Evolutionary conservation across 37 sponge, comb jelly and placozoan genomes (phyloP), one percentile per base, ranked within the genome.

Genomic region (Dysidea cf. avara): DNA sequence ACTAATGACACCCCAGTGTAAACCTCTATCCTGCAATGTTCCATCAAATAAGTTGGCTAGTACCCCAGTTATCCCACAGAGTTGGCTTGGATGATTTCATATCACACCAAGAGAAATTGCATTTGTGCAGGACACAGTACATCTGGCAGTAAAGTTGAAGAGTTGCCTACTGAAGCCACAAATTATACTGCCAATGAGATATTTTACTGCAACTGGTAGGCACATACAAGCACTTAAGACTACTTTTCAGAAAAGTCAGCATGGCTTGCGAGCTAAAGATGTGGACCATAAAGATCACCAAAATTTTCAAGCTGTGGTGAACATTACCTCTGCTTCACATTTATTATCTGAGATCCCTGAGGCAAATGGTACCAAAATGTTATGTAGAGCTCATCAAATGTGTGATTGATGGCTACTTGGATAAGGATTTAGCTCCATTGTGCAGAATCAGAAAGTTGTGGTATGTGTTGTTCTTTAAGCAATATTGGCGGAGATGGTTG

Each of bases 71-170:
- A 39, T 43, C n/a, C 33, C 52, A 39, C 25, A 59, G 21, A 40
- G 66, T 34, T 25, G 31, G 39, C 34, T 21, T 35, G 46, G 67
- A 56, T 76, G 46, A 18, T 24, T 21, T 52, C 21, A 31, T 2
- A 64, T 30, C 18, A 28, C 48, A 2, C 56, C 66, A 7, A 64
- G 55, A n/a, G 18, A 2, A 24, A 51, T 76, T 6, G 48, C 63
- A 3, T 75, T 39, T 62, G 66, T 65, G 0, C 77, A 76, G 33
- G 67, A 76, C 51, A 29, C 50, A 20, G 77, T 76, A 5, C 77
- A 76, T 76, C 36, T 76, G 36, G 77, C 66, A 17, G 77, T 76
- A 17, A 76, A 76, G 66, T 34, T 76, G 37, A 76, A 76, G 34
- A 2, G 56, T 5, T 49, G 67, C 30, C 66, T 76, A 36, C 56